Conservation (phyloP, 2,113 vertebrate genomes). For the Hyla sarda region DNA sequence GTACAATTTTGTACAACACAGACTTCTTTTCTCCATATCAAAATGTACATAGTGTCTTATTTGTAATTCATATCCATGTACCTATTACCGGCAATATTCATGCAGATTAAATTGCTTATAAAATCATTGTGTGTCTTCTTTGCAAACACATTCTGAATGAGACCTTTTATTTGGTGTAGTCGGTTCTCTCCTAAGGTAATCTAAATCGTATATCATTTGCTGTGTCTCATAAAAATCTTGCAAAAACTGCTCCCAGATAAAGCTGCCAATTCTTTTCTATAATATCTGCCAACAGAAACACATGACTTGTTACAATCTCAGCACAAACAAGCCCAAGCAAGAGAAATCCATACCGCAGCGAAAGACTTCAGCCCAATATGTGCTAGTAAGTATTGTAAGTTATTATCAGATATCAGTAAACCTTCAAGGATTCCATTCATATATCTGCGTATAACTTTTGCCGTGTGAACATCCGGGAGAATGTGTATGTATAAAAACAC, state of each 20-base stretch:
- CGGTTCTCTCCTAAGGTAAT: not conserved
- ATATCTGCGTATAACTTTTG: not conserved
- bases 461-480: too few species aligned
- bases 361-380: not conserved
- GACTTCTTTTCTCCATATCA: not conserved
- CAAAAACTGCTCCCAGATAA: slow-evolving; percentile 15
- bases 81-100: not conserved
- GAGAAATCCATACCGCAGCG: not conserved
- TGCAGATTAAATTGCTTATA: slow-evolving; percentile 15
- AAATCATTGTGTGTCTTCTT: not conserved
- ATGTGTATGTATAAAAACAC: too few species aligned
- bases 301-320: not conserved
- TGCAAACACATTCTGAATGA: not conserved
- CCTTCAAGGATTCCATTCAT: not conserved
- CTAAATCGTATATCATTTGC: not conserved
- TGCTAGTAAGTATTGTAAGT: not conserved
- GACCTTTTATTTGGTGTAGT: slow-evolving; percentile 1
- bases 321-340: slow-evolving; percentile 21
- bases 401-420: not conserved
- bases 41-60: not conserved
- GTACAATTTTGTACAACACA: too few species aligned
- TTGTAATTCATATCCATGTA: not conserved
- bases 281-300: slow-evolving; percentile 35
- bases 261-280: slow-evolving; percentile 24
- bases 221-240: slow-evolving; percentile 13